Evolutionary conservation across 2,888 invertebrate genomes (phyloP).

Genomic region (Trachelus troglodyta): DNA sequence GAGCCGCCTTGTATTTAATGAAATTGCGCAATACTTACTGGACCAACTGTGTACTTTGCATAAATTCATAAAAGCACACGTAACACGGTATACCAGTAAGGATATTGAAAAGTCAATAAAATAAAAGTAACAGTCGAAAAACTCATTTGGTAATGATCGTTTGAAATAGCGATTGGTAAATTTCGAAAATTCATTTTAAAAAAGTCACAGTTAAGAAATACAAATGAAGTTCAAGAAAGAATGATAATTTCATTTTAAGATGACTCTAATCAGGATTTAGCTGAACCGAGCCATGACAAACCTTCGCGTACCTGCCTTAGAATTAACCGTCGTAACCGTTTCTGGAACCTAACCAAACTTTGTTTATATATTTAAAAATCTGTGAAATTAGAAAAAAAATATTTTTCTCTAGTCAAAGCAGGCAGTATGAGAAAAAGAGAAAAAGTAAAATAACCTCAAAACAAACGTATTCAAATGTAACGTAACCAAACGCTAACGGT

Average conservation of each 20-base stretch:
- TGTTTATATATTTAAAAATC: neutral
- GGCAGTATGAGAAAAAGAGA: neutral
- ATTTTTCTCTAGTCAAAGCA: neutral
- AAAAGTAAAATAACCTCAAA: neutral
- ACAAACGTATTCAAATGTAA: neutral
- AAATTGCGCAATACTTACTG: neutral
- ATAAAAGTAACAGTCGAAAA: neutral
- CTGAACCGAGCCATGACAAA: neutral
- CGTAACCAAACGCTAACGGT: neutral
- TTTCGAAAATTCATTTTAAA: neutral
- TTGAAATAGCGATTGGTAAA: neutral
- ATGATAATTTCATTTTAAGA: neutral
- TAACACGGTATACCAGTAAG: neutral
- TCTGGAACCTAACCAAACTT: neutral
- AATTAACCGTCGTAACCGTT: neutral
- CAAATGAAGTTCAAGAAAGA: neutral
- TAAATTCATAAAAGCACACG: neutral
- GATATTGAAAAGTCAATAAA: neutral
- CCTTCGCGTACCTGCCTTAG: neutral
- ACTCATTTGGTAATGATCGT: neutral
- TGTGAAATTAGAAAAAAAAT: neutral
- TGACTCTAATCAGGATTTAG: neutral
- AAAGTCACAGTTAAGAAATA: neutral
- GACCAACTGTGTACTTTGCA: neutral
- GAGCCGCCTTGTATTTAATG: neutral